These are phyloP conservation scores for Scaptomyza caliginosa DNA, from an alignment of 2,888 invertebrate genomes.

Conservation along the genomic window DNA sequence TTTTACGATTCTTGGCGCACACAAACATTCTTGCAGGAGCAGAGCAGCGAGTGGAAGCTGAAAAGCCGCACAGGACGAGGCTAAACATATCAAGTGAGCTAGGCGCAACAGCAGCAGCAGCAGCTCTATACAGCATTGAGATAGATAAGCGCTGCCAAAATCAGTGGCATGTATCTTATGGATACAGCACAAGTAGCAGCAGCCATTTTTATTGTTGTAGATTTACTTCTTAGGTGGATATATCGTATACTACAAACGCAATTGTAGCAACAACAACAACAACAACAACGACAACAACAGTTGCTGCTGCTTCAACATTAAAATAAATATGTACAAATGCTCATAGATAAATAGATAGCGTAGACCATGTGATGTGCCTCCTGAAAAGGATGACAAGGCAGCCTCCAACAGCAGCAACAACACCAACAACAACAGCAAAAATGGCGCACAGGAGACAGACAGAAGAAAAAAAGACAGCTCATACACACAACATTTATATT, in stretches of 20 bases:
- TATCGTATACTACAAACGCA: slow-evolving; percentile 44
- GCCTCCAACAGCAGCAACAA: slow-evolving; percentile 34
- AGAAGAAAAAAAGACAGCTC: slow-evolving; percentile 54
- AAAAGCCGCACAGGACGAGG: slow-evolving; percentile 21
- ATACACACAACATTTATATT: slow-evolving; percentile 82
- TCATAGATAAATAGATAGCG: slow-evolving; percentile 69
- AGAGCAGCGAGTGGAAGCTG: not conserved
- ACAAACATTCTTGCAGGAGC: slow-evolving; percentile 10
- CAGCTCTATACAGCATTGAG: slow-evolving; percentile 35
- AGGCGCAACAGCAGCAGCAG: slow-evolving; percentile 46
- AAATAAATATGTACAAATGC: slow-evolving; percentile 81
- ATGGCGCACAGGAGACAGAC: slow-evolving; percentile 69
- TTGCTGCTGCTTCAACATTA: slow-evolving; percentile 61
- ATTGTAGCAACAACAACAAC: slow-evolving; percentile 65
- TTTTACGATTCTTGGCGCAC: slow-evolving; percentile 75
- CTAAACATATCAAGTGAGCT: slow-evolving; percentile 55
- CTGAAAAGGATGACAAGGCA: slow-evolving; percentile 55
- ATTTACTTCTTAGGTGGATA: slow-evolving; percentile 65
- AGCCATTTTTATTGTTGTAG: slow-evolving; percentile 74
- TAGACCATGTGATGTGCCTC: slow-evolving; percentile 57
- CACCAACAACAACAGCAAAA: slow-evolving; percentile 55
- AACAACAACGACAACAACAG: slow-evolving; percentile 1
- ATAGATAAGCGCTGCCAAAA: slow-evolving; percentile 78
- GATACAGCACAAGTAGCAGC: slow-evolving; percentile 51
- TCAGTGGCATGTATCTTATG: slow-evolving; percentile 77